A percentile compares a stretch with the other conserved stretches of the same genome.
Conservation (phyloP, 1,140 invertebrate genomes). For the Pararge aegeria region DNA sequence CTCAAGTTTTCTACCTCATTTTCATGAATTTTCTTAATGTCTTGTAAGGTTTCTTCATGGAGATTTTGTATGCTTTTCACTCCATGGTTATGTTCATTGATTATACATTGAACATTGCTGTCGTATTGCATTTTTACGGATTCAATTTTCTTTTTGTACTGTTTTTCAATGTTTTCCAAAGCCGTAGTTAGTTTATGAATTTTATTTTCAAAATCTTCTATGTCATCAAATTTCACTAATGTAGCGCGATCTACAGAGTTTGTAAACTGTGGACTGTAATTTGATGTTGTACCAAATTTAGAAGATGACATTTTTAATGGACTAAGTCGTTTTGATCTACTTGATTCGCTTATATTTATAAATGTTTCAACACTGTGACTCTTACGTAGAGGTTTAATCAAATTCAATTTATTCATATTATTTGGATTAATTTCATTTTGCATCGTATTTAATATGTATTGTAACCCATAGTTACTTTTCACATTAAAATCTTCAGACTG, state of each 20-base stretch:
- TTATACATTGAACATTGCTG: constrained; percentile 61
- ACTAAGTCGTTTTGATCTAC: constrained; percentile 22
- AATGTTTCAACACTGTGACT: constrained; percentile 38
- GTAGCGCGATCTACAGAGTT: constrained; percentile 43
- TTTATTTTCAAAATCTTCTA: constrained; percentile 53
- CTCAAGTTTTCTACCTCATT: constrained; percentile 71
- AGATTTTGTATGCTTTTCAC: constrained; percentile 65
- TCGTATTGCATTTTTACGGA: constrained; percentile 68
- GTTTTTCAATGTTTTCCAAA: constrained; percentile 59
- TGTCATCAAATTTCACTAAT: constrained; percentile 48
- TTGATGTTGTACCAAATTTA: constrained; percentile 33
- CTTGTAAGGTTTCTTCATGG: constrained; percentile 63
- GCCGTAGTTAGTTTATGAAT: constrained; percentile 48
- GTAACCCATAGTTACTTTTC: constrained; percentile 39
- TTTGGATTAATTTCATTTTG: constrained; percentile 35
- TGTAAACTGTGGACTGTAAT: constrained; percentile 19
- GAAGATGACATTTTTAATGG: constrained; percentile 31
- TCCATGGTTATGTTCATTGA: constrained; percentile 68
- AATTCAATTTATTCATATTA: constrained; percentile 22
- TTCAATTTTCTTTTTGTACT: constrained; percentile 64
- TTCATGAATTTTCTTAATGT: constrained; percentile 63
- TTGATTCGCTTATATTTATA: constrained; percentile 23
- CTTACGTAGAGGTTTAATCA: constrained; percentile 25
- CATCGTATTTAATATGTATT: constrained; percentile 49
- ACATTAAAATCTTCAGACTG: constrained; percentile 4